Evolutionary conservation across 2,888 invertebrate species (phyloP).

Genomic region (Hedya salicella): DNA sequence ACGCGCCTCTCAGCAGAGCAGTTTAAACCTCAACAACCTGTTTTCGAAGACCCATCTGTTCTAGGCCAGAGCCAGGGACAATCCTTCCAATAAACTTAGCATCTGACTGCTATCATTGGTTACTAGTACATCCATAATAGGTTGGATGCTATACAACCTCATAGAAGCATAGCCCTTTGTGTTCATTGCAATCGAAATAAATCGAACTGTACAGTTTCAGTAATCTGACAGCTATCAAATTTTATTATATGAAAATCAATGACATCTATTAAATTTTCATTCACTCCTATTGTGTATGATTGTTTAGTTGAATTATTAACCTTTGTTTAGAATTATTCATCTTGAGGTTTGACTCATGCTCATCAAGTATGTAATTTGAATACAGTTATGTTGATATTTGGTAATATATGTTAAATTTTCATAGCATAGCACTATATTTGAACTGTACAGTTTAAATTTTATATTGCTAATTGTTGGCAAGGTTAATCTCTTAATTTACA

Average conservation of each 20-base stretch:
- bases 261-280: no score
- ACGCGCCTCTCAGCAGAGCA: conserved; percentile 96
- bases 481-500: conserved; percentile 20
- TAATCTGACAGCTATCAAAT: background rate
- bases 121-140: background rate
- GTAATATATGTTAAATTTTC: background rate
- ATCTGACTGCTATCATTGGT: background rate
- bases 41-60: conserved; percentile 91
- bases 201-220: conserved; percentile 32
- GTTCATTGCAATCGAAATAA: conserved; percentile 4
- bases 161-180: conserved; percentile 12
- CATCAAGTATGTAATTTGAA: no score
- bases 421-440: conserved; percentile 7
- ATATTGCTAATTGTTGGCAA: conserved; percentile 30
- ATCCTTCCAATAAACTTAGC: conserved; percentile 65
- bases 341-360: no score
- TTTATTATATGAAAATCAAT: no score
- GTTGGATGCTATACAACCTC: background rate
- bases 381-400: background rate
- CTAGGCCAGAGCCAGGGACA: conserved; percentile 84
- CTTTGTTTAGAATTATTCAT: no score
- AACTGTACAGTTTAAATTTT: conserved; percentile 33
- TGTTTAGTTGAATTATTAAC: no score
- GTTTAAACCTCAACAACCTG: conserved; percentile 92
- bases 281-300: no score